Evolutionary conservation across 2,888 invertebrate genomes (phyloP).

Genomic region (Tuberolachnus salignus): DNA sequence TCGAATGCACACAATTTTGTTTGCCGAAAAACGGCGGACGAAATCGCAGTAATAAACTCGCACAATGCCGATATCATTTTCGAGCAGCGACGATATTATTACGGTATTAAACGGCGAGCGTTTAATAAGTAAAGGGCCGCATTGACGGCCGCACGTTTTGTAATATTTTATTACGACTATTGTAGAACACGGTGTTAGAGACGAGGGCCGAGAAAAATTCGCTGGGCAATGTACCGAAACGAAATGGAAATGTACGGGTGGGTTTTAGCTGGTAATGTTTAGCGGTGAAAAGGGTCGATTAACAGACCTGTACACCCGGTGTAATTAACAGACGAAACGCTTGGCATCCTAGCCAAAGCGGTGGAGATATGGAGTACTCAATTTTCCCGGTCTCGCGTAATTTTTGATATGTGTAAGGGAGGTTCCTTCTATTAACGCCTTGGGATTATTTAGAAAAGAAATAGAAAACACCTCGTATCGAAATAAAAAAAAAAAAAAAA

Average conservation of each 20-base stretch:
- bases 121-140: too few relatives aligned
- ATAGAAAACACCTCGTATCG: too few relatives aligned
- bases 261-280: background rate
- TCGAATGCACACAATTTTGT: too few relatives aligned
- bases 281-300: background rate
- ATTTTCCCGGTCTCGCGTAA: background rate
- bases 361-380: background rate
- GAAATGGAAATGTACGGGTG: background rate
- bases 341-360: background rate
- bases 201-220: too few relatives aligned
- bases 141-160: too few relatives aligned
- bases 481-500: too few relatives aligned
- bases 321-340: conserved; percentile 13
- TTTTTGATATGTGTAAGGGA: conserved; percentile 16
- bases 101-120: background rate
- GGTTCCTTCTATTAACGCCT: background rate
- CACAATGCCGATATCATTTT: background rate
- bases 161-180: too few relatives aligned
- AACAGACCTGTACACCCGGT: background rate
- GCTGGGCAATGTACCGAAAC: background rate
- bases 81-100: background rate
- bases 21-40: background rate
- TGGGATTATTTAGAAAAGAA: too few relatives aligned
- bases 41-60: background rate
- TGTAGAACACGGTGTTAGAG: too few relatives aligned